Percentiles rank a stretch among this genome's conserved stretches.
These are phyloP conservation scores for Invenusta paracnida DNA, from an alignment of 2,888 invertebrate genomes.

Conservation along the genomic window DNA sequence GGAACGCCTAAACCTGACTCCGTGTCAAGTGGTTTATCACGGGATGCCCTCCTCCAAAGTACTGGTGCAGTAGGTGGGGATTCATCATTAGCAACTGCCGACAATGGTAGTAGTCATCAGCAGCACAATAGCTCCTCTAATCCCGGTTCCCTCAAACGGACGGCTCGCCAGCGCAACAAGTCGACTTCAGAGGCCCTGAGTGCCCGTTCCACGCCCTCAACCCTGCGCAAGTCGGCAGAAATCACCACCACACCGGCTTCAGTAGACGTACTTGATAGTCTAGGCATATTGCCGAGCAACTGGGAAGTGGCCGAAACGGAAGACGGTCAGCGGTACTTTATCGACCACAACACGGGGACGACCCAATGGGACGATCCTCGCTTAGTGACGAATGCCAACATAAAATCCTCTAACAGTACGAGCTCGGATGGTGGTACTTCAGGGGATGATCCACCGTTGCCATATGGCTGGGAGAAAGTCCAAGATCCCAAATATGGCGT, in stretches of 20 bases:
- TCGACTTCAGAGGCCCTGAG: constrained; percentile 42
- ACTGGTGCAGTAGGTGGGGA: no score
- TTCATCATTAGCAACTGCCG: no score
- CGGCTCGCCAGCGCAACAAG: neutral
- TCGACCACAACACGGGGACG: constrained; percentile 67
- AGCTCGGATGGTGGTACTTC: neutral
- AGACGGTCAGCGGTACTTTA: constrained; percentile 91
- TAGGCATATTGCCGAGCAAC: constrained; percentile 85
- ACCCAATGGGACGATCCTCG: constrained; percentile 40
- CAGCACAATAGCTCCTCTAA: no score
- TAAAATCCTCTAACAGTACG: neutral
- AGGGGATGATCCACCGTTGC: constrained; percentile 63
- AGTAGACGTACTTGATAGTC: no score
- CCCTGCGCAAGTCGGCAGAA: neutral
- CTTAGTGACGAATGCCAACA: neutral
- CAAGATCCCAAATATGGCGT: constrained; percentile 94
- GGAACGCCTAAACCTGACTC: no score
- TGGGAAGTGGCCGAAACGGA: constrained; percentile 98
- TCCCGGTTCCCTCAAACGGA: constrained; percentile 66
- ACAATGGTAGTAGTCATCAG: no score
- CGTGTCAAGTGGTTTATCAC: no score
- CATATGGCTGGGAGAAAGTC: constrained; percentile 97
- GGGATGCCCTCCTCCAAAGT: no score
- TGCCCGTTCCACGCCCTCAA: neutral
- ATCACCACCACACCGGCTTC: no score